Percentiles rank a stretch among this genome's conserved stretches.
phyloP scores from a whole-genome alignment of 1,140 invertebrate genomes.

The Drosophila funebris region DNA sequence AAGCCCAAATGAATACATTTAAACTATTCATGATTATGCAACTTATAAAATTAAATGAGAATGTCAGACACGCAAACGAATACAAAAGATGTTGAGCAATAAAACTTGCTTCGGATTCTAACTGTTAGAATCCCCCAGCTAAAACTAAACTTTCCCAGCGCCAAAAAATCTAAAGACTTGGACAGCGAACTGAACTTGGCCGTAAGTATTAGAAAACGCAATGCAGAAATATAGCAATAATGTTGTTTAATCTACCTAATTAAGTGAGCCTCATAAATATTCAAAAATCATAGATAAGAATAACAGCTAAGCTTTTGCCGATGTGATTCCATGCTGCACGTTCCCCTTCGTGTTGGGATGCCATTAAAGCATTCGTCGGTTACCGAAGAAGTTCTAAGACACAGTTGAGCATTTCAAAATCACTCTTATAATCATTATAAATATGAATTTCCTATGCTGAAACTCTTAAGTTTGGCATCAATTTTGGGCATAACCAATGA shows the following conservation, averaged over 20 bases:
- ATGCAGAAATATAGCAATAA: conserved; percentile 59
- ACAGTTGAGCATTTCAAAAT: conserved; percentile 40
- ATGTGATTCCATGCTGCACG: conserved; percentile 50
- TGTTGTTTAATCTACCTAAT: conserved; percentile 60
- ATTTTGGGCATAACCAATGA: conserved; percentile 44
- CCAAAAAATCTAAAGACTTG: conserved; percentile 38
- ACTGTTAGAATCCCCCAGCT: conserved; percentile 24
- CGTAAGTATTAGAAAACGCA: conserved; percentile 38
- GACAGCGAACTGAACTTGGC: conserved; percentile 27
- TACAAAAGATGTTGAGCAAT: conserved; percentile 20
- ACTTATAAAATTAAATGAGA: conserved; percentile 71
- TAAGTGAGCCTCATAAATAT: conserved; percentile 70
- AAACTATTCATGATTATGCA: conserved; percentile 66
- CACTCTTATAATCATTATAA: conserved; percentile 43
- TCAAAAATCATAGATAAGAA: conserved; percentile 65
- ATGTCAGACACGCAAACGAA: conserved; percentile 66
- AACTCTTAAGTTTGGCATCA: conserved; percentile 21
- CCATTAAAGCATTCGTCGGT: conserved; percentile 44
- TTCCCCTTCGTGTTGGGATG: conserved; percentile 64
- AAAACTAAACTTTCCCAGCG: conserved; percentile 57
- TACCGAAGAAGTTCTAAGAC: conserved; percentile 20
- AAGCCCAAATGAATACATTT: conserved; percentile 49
- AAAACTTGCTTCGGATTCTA: conserved; percentile 64
- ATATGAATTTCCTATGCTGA: conserved; percentile 55
- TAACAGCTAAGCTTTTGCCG: conserved; percentile 7